Conservation (phyloP, 2,888 invertebrate species). For the Criorhina ranunculi region DNA sequence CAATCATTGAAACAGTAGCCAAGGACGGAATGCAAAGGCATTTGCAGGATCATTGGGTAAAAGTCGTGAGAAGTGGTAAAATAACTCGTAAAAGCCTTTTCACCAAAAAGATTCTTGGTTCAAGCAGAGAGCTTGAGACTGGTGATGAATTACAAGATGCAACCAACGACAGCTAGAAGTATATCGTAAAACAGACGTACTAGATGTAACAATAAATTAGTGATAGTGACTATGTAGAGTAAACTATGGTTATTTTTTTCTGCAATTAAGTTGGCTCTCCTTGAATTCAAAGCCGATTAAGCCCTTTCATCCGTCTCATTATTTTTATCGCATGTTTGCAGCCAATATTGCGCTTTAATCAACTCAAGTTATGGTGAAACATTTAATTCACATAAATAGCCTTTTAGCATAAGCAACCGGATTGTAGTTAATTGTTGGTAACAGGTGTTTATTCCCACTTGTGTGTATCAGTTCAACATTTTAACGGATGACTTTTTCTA, state of each 20-base stretch:
- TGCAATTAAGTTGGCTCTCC: neutral
- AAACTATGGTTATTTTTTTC: neutral
- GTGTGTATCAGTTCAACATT: no score
- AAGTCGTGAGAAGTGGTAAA: no score
- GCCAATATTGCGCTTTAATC: neutral
- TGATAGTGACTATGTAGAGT: neutral
- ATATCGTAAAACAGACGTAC: neutral
- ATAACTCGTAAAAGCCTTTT: no score
- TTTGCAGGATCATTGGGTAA: no score
- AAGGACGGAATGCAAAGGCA: no score
- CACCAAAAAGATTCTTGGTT: no score
- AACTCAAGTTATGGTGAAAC: neutral
- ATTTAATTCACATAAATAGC: constrained; percentile 1
- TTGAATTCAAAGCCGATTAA: neutral
- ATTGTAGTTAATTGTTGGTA: neutral
- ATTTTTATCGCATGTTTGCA: neutral
- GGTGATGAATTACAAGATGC: no score
- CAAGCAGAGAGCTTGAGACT: no score
- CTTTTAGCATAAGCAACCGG: constrained; percentile 11
- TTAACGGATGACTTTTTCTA: no score
- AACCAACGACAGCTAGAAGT: neutral
- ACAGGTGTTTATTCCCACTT: neutral
- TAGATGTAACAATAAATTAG: neutral
- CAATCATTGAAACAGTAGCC: no score
- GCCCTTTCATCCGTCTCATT: neutral